Percentiles rank a stretch among this genome's conserved stretches.
Conservation (phyloP, 2,888 invertebrate genomes). For the Clanis bilineata region DNA sequence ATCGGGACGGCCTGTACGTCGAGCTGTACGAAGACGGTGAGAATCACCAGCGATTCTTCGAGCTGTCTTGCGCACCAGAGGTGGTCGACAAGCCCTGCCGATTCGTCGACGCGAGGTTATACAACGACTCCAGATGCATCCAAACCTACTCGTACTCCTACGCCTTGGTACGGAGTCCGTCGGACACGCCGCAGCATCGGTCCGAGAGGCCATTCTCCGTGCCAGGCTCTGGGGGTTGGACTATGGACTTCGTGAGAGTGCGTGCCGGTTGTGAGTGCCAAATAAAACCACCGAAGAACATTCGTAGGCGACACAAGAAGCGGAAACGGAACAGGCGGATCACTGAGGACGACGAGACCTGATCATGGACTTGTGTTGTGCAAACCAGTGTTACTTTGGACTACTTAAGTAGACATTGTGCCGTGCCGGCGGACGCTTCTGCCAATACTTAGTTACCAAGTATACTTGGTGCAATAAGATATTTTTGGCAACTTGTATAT, state of each 20-base stretch:
- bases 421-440: slow-evolving; percentile 16
- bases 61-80: slow-evolving; percentile 88
- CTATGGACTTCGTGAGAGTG: slow-evolving; percentile 91
- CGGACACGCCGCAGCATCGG: slow-evolving; percentile 64
- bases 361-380: slow-evolving; percentile 52
- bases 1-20: slow-evolving; percentile 86
- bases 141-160: slow-evolving; percentile 93
- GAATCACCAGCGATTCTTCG: slow-evolving; percentile 88
- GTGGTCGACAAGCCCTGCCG: slow-evolving; percentile 88
- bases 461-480: slow-evolving; percentile 26
- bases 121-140: slow-evolving; percentile 88
- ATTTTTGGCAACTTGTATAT: slow-evolving; percentile 25
- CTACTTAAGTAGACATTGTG: slow-evolving; percentile 43
- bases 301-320: slow-evolving; percentile 58
- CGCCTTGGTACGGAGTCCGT: slow-evolving; percentile 86
- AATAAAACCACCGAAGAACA: slow-evolving; percentile 83
- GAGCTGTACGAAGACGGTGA: slow-evolving; percentile 88
- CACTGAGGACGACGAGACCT: slow-evolving; percentile 67
- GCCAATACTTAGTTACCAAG: slow-evolving; percentile 27
- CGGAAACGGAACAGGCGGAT: slow-evolving; percentile 59
- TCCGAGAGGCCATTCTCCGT: slow-evolving; percentile 71
- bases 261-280: slow-evolving; percentile 93
- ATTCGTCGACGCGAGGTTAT: slow-evolving; percentile 87
- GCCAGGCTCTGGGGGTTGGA: slow-evolving; percentile 84
- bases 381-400: slow-evolving; percentile 63